Percentiles rank a stretch among this genome's conserved stretches.
These are phyloP conservation scores for Sebastes kiyomatsui DNA, from an alignment of 2,797 vertebrate species.

Conservation along the genomic window DNA sequence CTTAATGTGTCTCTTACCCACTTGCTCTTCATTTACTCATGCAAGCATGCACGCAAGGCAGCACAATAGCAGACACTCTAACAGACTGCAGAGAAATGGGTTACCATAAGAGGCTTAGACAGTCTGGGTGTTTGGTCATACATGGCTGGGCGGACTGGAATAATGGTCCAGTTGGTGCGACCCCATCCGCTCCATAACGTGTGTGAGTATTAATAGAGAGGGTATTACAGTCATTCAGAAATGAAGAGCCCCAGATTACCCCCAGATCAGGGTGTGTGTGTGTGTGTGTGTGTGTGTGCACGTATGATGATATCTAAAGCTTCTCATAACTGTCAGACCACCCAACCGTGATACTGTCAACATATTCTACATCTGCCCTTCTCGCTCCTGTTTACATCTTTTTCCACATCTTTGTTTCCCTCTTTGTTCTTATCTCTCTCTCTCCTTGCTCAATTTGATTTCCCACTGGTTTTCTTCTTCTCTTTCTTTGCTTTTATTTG, in stretches of 20 bases:
- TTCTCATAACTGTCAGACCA: slow-evolving; percentile 15
- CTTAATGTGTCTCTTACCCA: slow-evolving; percentile 4
- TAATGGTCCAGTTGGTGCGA: slow-evolving; percentile 58
- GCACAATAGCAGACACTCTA: slow-evolving; percentile 56
- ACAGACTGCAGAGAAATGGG: slow-evolving; percentile 63
- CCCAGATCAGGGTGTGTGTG: slow-evolving; percentile 32
- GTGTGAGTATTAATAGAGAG: slow-evolving; percentile 66
- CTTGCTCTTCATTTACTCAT: slow-evolving; percentile 44
- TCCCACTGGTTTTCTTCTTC: neutral
- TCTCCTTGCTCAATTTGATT: neutral
- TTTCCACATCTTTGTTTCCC: neutral
- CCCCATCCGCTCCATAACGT: slow-evolving; percentile 14
- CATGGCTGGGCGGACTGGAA: slow-evolving; percentile 54
- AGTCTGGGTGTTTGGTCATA: slow-evolving; percentile 43
- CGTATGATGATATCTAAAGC: slow-evolving; percentile 33
- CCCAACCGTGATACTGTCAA: slow-evolving; percentile 22
- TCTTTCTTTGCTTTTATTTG: neutral
- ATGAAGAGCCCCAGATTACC: slow-evolving; percentile 67
- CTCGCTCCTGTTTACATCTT: neutral
- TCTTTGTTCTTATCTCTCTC: neutral
- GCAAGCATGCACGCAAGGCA: slow-evolving; percentile 5
- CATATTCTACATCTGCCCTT: slow-evolving; percentile 15
- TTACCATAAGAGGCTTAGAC: slow-evolving; percentile 73
- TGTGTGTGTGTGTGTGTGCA: slow-evolving; percentile 34
- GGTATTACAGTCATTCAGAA: slow-evolving; percentile 72